Evolutionary conservation across 1,140 invertebrate species (phyloP), one percentile per base, ranked within the genome.

Genomic region (Ceratoteleas bidentatus): DNA sequence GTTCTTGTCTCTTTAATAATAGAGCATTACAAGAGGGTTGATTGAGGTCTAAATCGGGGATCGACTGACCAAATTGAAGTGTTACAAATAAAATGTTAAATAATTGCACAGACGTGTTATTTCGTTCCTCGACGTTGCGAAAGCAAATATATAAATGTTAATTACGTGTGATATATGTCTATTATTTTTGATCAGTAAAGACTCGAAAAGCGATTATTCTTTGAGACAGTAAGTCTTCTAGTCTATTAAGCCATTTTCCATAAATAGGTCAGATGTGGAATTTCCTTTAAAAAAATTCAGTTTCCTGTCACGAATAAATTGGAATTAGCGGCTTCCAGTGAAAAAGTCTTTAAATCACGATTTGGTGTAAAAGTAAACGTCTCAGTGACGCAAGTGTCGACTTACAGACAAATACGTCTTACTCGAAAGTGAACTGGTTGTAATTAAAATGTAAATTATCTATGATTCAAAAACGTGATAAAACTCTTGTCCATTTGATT

Each of bases 261-360:
- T 43, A 62, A 49, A 50, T 62, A 62, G 58, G 45, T 62, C 58
- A 62, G 32, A 13, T 11, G 33, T 50, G 13, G 33, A 9, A 62
- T 62, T 62, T 62, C 45, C 45, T 50, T 36, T 50, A 62, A 53
- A 14, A 32, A 64, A 62, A 24, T 24, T 62, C 36, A 62, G 60
- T 62, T 62, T 13, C 43, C 32, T 50, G 10, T 47, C n/a, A 50
- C 60, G 36, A n/a, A 50, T 62, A 62, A 50, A 62, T 62, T 62
- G 50, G 45, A 49, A 62, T 50, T 24, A 62, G 9, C 33, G 16
- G 14, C 60, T 62, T 34, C 34, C 45, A n/a, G 45, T 43, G 32
- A 54, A 43, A 53, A 43, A 43, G 43, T 54, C 50, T 52, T 43
- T 43, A 66, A 54, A 54, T 66, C 36, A 54, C 50, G 36, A 43